Evolutionary conservation across 1,140 invertebrate species (phyloP).

Genomic region (Littorina saxatilis): DNA sequence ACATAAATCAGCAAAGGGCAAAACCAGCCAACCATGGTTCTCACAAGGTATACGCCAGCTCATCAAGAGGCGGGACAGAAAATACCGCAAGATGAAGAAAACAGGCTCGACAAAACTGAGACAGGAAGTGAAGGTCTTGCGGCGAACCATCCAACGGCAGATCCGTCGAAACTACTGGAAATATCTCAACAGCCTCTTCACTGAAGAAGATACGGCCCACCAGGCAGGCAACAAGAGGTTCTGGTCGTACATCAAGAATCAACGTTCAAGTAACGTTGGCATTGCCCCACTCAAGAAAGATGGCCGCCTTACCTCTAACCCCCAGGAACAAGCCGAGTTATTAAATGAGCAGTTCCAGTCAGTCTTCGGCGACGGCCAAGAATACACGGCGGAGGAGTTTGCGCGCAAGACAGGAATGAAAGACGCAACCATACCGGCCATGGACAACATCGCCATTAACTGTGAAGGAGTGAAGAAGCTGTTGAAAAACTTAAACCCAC

Average conservation of each 20-base stretch:
- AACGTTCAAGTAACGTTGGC: conserved; percentile 15
- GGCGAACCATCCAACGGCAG: conserved; percentile 21
- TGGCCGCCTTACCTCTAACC: conserved; percentile 4
- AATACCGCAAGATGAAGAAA: conserved; percentile 37
- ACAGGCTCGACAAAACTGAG: conserved; percentile 2
- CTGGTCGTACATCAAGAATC: conserved; percentile 48
- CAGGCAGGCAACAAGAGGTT: conserved; percentile 25
- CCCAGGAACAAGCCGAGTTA: background rate
- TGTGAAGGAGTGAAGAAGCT: background rate
- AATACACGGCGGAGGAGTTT: conserved; percentile 3
- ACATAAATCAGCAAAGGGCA: conserved; percentile 35
- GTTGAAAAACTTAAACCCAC: background rate
- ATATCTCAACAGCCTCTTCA: conserved; percentile 38
- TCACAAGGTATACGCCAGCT: conserved; percentile 6
- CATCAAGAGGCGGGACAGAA: conserved; percentile 36
- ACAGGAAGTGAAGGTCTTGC: conserved; percentile 30
- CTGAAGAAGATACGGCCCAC: conserved; percentile 19
- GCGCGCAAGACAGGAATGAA: background rate
- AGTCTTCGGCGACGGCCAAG: background rate
- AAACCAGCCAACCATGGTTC: conserved; percentile 30
- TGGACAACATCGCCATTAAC: background rate
- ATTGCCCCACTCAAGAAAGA: conserved; percentile 22
- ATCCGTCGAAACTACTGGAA: conserved; percentile 36
- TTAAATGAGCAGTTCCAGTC: background rate
- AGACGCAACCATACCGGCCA: background rate